Evolutionary conservation across 2,797 vertebrate species (phyloP).

Genomic region (Anguilla pacifica): DNA sequence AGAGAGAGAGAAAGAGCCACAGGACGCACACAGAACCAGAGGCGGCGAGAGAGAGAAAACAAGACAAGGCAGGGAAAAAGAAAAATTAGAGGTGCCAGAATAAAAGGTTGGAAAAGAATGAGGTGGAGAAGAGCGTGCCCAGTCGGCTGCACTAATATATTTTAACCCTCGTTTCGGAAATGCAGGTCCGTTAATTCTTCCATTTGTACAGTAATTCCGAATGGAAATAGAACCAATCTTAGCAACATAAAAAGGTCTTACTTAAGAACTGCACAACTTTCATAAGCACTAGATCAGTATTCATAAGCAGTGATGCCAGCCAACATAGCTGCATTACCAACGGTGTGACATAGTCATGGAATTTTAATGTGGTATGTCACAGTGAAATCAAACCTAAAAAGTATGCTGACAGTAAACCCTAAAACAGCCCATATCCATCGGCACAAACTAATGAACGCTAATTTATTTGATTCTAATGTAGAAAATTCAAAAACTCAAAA

Average conservation of each 20-base stretch:
- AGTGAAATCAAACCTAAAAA: neutral
- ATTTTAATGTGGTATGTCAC: neutral
- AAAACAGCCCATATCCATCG: neutral
- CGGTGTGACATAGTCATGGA: neutral
- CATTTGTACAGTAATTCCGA: neutral
- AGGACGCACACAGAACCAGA: slow-evolving; percentile 63
- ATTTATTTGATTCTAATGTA: neutral
- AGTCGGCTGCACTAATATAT: neutral
- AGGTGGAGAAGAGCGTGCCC: slow-evolving; percentile 43
- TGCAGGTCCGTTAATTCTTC: neutral
- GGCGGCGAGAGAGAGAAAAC: slow-evolving; percentile 68
- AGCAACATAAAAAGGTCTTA: neutral
- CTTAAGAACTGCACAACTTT: neutral
- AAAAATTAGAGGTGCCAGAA: slow-evolving; percentile 73
- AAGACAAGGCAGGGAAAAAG: slow-evolving; percentile 71
- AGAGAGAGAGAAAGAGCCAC: slow-evolving; percentile 66
- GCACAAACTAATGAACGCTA: neutral
- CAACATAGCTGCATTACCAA: neutral
- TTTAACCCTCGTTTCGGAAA: neutral
- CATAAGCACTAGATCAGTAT: neutral
- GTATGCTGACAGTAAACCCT: neutral
- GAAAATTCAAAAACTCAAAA: neutral
- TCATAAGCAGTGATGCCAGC: neutral
- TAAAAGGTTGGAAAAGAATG: slow-evolving; percentile 61
- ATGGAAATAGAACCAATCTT: neutral